Evolutionary conservation across 1,140 invertebrate species (phyloP).

Genomic region (Leptinotarsa defecta): DNA sequence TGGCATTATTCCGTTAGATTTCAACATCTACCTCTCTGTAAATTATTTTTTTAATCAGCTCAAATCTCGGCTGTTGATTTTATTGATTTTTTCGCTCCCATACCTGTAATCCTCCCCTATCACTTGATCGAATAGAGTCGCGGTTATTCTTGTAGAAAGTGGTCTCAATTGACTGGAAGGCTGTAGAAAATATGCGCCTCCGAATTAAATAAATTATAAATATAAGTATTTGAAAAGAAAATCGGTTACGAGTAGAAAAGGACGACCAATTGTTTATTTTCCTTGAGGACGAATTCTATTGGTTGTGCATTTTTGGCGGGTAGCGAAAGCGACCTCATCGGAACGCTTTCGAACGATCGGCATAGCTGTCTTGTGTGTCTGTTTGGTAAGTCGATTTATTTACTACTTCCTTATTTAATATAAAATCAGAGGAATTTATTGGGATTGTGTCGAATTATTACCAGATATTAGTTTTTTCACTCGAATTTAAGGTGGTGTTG

Average conservation of each 20-base stretch:
- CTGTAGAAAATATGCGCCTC: not conserved
- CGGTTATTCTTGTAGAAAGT: not conserved
- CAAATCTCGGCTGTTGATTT: not conserved
- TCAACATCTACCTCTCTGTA: too few species aligned
- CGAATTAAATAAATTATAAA: constrained; percentile 9
- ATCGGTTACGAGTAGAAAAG: constrained; percentile 28
- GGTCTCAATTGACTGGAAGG: not conserved
- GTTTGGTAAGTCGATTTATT: constrained; percentile 32
- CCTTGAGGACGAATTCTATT: not conserved
- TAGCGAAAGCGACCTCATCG: constrained; percentile 21
- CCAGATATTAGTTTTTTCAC: constrained; percentile 29
- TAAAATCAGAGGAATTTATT: constrained; percentile 30
- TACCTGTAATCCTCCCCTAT: not conserved
- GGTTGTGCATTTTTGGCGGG: constrained; percentile 24
- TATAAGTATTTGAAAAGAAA: constrained; percentile 29
- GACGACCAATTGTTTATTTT: constrained; percentile 28
- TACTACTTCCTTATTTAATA: constrained; percentile 26
- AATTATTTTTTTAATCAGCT: not conserved
- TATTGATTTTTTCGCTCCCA: not conserved
- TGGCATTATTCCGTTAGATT: too few species aligned
- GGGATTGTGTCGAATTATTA: constrained; percentile 13
- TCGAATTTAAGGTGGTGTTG: constrained; percentile 30
- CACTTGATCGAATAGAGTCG: not conserved
- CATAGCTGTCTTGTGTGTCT: constrained; percentile 26
- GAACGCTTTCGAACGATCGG: constrained; percentile 30